Evolutionary conservation across 2,888 invertebrate genomes (phyloP), one percentile per base, ranked within the genome.

Genomic region (Alcis repandata): DNA sequence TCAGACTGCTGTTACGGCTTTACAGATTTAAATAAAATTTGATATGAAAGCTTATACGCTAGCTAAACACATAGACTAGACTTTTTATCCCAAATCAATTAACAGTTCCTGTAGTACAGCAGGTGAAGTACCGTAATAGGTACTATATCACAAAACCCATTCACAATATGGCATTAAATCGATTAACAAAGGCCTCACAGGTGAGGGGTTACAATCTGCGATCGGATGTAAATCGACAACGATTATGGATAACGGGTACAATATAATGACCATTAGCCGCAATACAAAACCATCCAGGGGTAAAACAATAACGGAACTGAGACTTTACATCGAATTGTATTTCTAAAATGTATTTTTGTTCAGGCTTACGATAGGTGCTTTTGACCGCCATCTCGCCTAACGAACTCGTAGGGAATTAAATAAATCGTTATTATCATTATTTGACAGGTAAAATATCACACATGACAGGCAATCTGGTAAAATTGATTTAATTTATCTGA

Each of bases 201-300:
- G 62, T 66, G 67, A 67, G 58, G 62, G 70, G 70, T 66, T 64
- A 68, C 66, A 71, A 73, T 74, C 72, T 67, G 67, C 67, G 65
- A 74, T 74, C 65, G 69, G 69, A 74, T 72, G 67, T 72, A 73
- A 72, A 74, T 76, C 69, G 75, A 64, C 69, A 64, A 56, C 73
- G 70, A 71, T 73, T 70, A 71, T 19, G 58, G 68, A 65, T 68
- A 70, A 71, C 70, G 67, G 68, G 59, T 60, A 69, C 69, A 68
- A 69, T 70, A 67, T 71, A 69, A 70, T 73, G 68, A 70, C 70
- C 67, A 70, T 73, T 71, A 67, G 63, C 70, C 58, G 59, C 64
- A 67, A 70, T 52, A 69, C 68, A 69, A 69, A 63, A 60, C 60
- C 52, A 61, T 61, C 53, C 54, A 69, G 63, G 62, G 67, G 64